phyloP scores from a whole-genome alignment of 1,140 invertebrate genomes.

The Apocrypta bakeri region DNA sequence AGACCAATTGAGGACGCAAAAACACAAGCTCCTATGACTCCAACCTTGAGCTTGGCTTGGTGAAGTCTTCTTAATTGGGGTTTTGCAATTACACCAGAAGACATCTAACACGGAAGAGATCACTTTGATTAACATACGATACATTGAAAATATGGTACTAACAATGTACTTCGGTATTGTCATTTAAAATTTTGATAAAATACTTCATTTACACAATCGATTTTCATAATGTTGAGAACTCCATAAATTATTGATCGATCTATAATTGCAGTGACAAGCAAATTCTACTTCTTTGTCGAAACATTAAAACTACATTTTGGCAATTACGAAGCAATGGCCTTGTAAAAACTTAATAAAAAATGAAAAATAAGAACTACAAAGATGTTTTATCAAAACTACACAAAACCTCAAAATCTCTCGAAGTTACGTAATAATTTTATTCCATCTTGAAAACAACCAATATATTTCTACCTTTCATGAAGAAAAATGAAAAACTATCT shows the following conservation, averaged over 20 bases:
- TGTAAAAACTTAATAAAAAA: neutral
- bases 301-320: neutral
- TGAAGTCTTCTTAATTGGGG: constrained; percentile 73
- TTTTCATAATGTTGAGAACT: too few species aligned
- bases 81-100: constrained; percentile 61
- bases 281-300: neutral
- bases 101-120: constrained; percentile 56
- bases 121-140: neutral
- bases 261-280: too few species aligned
- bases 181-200: neutral
- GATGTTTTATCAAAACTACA: neutral
- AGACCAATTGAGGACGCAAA: constrained; percentile 51
- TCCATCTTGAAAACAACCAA: neutral
- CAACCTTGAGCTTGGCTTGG: constrained; percentile 61
- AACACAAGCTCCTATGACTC: constrained; percentile 59
- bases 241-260: too few species aligned
- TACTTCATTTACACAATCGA: neutral
- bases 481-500: too few species aligned
- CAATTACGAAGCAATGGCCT: neutral
- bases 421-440: constrained; percentile 27
- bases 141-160: neutral
- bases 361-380: neutral
- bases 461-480: too few species aligned
- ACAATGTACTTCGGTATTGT: neutral
- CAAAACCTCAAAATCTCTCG: constrained; percentile 11